These are phyloP conservation scores for Lepidurus couesii DNA, from an alignment of 1,140 invertebrate genomes.

Conservation along the genomic window DNA sequence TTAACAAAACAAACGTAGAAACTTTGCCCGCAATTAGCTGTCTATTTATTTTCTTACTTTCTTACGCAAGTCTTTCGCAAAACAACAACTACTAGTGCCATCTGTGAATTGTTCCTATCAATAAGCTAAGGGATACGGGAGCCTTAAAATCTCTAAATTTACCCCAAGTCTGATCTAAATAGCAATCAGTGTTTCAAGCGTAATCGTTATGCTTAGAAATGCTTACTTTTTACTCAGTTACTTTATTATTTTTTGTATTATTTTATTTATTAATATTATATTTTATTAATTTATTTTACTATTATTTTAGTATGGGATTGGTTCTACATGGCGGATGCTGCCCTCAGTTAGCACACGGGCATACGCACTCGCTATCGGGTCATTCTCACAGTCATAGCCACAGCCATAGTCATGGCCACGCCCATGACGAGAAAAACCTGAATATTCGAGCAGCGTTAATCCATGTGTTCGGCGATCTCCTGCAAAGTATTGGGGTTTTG, in stretches of 20 bases:
- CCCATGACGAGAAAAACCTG: constrained; percentile 39
- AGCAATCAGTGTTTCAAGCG: constrained; percentile 25
- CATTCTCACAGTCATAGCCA: constrained; percentile 43
- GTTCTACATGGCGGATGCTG: constrained; percentile 60
- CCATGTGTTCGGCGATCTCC: constrained; percentile 56
- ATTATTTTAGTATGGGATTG: constrained; percentile 59
- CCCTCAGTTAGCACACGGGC: constrained; percentile 28
- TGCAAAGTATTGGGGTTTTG: constrained; percentile 56
- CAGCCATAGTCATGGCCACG: constrained; percentile 40
- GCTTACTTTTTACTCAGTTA: no score
- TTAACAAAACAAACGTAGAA: no score
- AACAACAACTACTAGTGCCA: no score
- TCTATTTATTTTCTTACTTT: no score
- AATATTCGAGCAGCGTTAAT: constrained; percentile 55
- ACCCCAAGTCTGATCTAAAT: background rate
- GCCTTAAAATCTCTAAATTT: no score
- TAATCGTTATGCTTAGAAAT: no score
- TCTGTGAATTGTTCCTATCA: no score
- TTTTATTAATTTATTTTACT: background rate
- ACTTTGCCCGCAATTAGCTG: no score
- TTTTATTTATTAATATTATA: background rate
- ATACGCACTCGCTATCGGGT: constrained; percentile 43
- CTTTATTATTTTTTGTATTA: background rate
- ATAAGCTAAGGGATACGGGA: no score
- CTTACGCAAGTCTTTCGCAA: no score